A percentile compares a stretch with the other conserved stretches of the same genome.
phyloP scores from a whole-genome alignment of 2,113 vertebrate species.

The Anoplopoma fimbria region DNA sequence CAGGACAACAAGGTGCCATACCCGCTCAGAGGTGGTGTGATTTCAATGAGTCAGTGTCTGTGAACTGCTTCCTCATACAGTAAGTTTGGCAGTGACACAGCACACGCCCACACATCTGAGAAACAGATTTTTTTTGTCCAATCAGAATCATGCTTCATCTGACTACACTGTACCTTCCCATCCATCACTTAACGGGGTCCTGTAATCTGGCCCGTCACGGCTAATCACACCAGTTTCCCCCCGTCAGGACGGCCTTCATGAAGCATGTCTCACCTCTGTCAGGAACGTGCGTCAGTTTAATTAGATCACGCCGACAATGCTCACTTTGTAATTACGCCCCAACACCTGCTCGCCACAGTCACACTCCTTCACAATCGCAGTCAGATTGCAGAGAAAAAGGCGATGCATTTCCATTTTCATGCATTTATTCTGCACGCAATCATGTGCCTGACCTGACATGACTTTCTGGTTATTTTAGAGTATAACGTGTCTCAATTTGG shows the following conservation, averaged over 20 bases:
- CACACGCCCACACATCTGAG: conserved; percentile 19
- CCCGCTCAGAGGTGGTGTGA: conserved; percentile 21
- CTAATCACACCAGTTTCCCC: conserved; percentile 16
- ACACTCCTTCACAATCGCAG: conserved; percentile 10
- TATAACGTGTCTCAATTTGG: conserved; percentile 1
- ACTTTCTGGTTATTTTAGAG: background rate
- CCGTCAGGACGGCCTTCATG: background rate
- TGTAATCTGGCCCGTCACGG: background rate
- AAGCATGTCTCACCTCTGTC: conserved; percentile 2
- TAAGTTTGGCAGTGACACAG: conserved; percentile 30
- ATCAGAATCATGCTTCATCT: conserved; percentile 1
- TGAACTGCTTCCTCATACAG: conserved; percentile 13
- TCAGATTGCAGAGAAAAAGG: background rate
- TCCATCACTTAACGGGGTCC: background rate
- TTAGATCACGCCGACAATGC: conserved; percentile 41
- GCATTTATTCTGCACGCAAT: no score
- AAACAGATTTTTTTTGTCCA: background rate
- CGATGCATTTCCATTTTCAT: conserved; percentile 14
- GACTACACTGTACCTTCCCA: background rate
- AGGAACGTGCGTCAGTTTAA: conserved; percentile 39
- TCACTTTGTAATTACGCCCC: conserved; percentile 26
- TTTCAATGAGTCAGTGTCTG: conserved; percentile 27
- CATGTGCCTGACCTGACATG: background rate
- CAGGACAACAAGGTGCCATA: conserved; percentile 19
- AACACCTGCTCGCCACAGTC: conserved; percentile 14